Base-by-base conservation (phyloP, 2,797 vertebrate species). In the Thunnus albacares region DNA sequence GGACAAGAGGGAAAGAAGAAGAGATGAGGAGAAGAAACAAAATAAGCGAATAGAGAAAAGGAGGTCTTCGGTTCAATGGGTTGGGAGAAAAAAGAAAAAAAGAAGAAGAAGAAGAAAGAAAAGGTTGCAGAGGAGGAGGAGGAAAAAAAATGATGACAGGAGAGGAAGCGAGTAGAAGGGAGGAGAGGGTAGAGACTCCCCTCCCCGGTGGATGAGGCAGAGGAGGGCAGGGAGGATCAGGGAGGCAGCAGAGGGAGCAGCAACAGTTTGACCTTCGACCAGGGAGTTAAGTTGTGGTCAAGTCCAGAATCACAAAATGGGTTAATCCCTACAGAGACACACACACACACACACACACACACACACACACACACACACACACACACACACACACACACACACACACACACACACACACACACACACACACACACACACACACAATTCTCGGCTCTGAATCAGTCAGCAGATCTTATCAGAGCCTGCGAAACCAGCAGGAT, bases 291-390 rank as follows among this genome's bases (percentile, higher is more conserved):
- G 80, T 85, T 83, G 84, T 85, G 91, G 84, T 90, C 83, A 83
- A 75, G 86, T 71, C 87, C 79, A 80, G 75, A 92, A 90, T 92
- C 87, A 88, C 75, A 90, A 90, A 92, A 80, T 84, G 78, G 87
- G 55, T 60, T 86, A 70, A 83, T 82, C 81, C 62, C 70, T 20
- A 22, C 45, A 71, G 81, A 60, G 28, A 59, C 24, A 24, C 24
- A 24, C 24, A 24, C 24, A 24, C 24, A 24, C 24, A 24, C 24
- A 24, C 24, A 24, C 24, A 24, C 24, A 24, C 24, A 24, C 24
- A 24, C 24, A 24, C 24, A 59, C 51, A 28, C 8, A 45, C 65
- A 30, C 33, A 12, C 30, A 24, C 24, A 24, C 24, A 24, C 24
- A 24, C 24, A 24, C 24, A 24, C 24, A 24, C 24, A 24, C 24